Conservation (phyloP, 53 echinoderm and acorn worm species). For the Stichopus horrens region DNA sequence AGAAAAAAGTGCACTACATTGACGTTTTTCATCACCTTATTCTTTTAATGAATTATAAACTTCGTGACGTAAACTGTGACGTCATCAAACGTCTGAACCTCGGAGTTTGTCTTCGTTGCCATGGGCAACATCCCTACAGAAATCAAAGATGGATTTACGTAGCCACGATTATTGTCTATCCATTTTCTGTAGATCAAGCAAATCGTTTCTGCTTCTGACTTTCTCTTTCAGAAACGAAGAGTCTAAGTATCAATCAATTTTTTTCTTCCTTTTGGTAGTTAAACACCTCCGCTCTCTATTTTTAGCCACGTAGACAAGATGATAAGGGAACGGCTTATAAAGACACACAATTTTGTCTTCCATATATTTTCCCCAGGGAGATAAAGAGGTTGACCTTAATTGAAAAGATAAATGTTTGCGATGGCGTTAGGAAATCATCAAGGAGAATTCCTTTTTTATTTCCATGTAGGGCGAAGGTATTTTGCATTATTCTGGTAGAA, state of each 20-base stretch:
- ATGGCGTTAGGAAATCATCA: neutral
- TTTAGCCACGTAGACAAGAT: neutral
- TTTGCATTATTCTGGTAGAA: too few species aligned
- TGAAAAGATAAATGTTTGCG: neutral
- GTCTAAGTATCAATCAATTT: neutral
- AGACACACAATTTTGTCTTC: neutral
- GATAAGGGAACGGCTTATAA: neutral
- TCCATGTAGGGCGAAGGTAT: too few species aligned
- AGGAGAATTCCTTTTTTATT: too few species aligned
- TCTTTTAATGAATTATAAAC: slow-evolving; percentile 11
- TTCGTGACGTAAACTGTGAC: neutral
- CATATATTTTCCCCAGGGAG: neutral
- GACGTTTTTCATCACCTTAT: slow-evolving; percentile 14
- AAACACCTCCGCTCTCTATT: neutral
- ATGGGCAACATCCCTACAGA: neutral
- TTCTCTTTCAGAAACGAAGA: neutral
- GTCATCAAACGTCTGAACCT: neutral
- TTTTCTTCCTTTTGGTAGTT: neutral
- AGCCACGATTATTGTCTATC: neutral
- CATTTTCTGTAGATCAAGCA: neutral
- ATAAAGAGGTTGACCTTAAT: neutral
- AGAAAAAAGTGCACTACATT: neutral
- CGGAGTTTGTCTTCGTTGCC: neutral
- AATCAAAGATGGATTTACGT: slow-evolving; percentile 11
- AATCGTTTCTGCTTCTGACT: neutral